These are phyloP conservation scores for Mus spicilegus DNA, from an alignment of 2,113 vertebrate genomes.

Conservation along the genomic window DNA sequence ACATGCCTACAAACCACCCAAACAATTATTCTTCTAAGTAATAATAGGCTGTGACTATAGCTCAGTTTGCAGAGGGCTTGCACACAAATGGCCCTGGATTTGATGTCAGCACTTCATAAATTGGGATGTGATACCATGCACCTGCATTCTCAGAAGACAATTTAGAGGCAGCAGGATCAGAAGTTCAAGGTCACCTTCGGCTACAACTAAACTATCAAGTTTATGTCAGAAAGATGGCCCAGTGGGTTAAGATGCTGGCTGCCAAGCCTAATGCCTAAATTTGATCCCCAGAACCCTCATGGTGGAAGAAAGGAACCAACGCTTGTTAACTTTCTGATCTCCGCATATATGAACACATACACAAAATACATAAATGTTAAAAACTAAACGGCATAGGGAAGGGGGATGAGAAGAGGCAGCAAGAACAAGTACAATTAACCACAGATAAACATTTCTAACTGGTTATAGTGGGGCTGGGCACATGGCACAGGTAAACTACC, in stretches of 20 bases:
- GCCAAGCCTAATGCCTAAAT: neutral
- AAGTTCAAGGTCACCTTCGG: neutral
- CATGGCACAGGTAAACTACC: neutral
- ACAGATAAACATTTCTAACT: neutral
- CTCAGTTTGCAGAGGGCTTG: neutral
- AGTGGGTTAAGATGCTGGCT: neutral
- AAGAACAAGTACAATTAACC: neutral
- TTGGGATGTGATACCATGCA: neutral
- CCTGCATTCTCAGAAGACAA: neutral
- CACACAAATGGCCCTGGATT: neutral
- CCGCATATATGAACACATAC: neutral
- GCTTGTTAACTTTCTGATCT: neutral
- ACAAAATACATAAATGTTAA: neutral
- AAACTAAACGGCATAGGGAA: neutral
- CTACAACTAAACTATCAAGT: neutral
- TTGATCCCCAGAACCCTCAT: neutral
- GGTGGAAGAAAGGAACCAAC: neutral
- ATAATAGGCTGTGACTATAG: neutral
- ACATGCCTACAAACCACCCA: neutral
- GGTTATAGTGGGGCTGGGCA: neutral
- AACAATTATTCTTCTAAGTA: neutral
- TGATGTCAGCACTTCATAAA: no score
- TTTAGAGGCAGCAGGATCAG: neutral
- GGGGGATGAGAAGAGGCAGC: neutral
- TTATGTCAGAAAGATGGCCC: neutral